Evolutionary conservation across 2,113 vertebrate species (phyloP), one percentile per base, ranked within the genome.

Genomic region (Phoxinus phoxinus): DNA sequence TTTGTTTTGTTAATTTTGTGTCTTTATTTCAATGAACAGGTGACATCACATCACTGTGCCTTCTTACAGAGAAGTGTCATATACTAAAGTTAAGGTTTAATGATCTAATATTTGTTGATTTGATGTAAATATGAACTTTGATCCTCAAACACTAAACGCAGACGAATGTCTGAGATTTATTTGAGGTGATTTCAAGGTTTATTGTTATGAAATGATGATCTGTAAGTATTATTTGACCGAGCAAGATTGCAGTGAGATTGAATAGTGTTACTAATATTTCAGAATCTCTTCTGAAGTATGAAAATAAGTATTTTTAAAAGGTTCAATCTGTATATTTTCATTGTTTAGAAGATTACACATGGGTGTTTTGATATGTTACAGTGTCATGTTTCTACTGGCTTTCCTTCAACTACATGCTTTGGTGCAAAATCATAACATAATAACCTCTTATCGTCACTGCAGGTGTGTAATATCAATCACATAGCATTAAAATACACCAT

Each of bases 231-330:
- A 79, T 61, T 79, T 10, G 56, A 61, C 10, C 4, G 19, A 2
- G 19, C 53, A 4, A 21, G 10, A 76, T 35, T 53, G 17, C 19
- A 78, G 11, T 4, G 30, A 23, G 27, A 35, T 56, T 77, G 51
- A 30, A 77, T 65, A 30, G 37, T 65, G 78, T 81, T 81, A 81
- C 58, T 81, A 32, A 61, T 41, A 79, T 78, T 78, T 59, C 53
- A 35, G 75, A 56, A 58, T 23, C 32, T 23, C 58, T 37, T 37
- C 19, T 58, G 51, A 53, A 56, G 21, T 53, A 15, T 56, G 10
- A 77, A 56, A 21, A n/a, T 19, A n/a, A 46, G 37, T 46, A 11
- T 59, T 79, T 51, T 30, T 63, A 6, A 17, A 44, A 9, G 0
- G 56, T 25, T 79, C 48, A 35, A 35, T 78, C 30, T 78, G 76